Evolutionary conservation across 64 coral and sea anemone species (phyloP), one percentile per base, ranked within the genome.

Genomic region (Montipora sp.): DNA sequence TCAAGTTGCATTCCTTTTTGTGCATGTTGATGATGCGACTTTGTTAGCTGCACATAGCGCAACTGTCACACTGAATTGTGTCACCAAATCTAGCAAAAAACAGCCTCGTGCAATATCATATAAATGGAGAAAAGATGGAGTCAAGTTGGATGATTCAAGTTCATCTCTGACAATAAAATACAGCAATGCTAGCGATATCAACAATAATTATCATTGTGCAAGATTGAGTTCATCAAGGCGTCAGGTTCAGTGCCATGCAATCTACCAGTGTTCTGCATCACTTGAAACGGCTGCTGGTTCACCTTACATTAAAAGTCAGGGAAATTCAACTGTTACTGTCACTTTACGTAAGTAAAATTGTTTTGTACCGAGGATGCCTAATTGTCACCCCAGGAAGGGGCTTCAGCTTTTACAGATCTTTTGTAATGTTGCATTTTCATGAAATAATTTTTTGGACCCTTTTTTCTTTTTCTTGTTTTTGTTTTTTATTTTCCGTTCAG

Each of bases 261-360:
- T 46, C 47, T 78, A 78, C 75, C 75, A 78, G 49, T 78, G 75
- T n/a, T 48, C 75, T 19, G 47, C 14, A 20, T 78, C 75, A 50
- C 75, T 78, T 19, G 14, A 3, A 12, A 11, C 53, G 1, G 53
- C 11, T 57, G 12, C 10, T 78, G 75, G 47, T 19, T 19, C 19
- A 18, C 14, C 14, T 5, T 3, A 7, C 3, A 15, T 71, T 71
- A 50, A 0, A 1, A 10, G 49, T 78, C 2, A 48, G 0, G 46
- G 27, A 18, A 78, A 4, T 13, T 45, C 46, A 4, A 78, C 45
- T 78, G 75, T 78, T 48, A 78, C 5, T 19, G 75, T 50, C 12
- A 15, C 19, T 49, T 78, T 78, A 78, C 48, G 75, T 78, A 50
- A 78, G 46, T 47, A 49, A 19, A 18, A 19, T 1, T 78, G 50